Evolutionary conservation across 2,797 vertebrate genomes (phyloP).

Genomic region (Hyperoplus immaculatus): DNA sequence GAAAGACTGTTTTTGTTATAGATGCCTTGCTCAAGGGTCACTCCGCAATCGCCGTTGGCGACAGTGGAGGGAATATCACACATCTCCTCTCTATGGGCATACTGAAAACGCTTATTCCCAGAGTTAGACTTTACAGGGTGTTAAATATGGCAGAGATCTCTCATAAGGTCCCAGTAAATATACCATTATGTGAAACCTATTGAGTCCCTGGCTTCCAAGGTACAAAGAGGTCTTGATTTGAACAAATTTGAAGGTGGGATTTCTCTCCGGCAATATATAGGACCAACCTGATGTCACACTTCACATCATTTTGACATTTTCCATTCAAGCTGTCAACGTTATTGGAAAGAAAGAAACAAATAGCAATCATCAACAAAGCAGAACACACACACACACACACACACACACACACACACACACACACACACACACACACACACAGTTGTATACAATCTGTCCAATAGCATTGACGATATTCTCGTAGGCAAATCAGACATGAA

Average conservation of each 20-base stretch:
- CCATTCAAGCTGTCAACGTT: conserved; percentile 69
- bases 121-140: not conserved
- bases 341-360: conserved; percentile 25
- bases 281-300: not conserved
- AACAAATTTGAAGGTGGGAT: not conserved
- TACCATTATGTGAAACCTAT: not conserved
- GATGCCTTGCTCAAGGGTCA: not conserved
- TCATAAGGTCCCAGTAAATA: conserved; percentile 8
- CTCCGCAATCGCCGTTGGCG: not conserved
- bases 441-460: conserved; percentile 14
- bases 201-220: not conserved
- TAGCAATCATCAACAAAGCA: conserved; percentile 3
- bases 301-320: conserved; percentile 46
- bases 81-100: not conserved
- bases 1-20: not conserved
- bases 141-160: not conserved
- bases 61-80: not conserved
- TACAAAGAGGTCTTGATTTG: not conserved
- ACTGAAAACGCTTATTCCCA: not conserved
- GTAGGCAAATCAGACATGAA: conserved; percentile 46
- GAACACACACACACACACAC: conserved; percentile 4
- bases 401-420: not conserved
- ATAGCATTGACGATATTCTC: conserved; percentile 29
- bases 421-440: not conserved
- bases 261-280: not conserved